phyloP scores from a whole-genome alignment of 2,888 invertebrate genomes.

The Trissolcus japonicus region DNA sequence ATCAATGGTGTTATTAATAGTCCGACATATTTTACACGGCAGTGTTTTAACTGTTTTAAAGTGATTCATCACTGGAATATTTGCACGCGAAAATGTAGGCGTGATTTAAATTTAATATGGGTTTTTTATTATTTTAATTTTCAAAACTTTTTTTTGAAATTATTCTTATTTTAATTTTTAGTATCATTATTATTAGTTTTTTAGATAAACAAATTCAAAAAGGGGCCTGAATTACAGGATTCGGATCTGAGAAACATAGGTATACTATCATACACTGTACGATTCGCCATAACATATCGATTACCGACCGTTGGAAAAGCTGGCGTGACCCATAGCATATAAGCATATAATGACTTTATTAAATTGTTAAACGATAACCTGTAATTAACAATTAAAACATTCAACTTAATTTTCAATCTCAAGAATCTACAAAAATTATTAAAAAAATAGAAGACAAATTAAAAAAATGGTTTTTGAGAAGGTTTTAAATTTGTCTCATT shows the following conservation, averaged over 20 bases:
- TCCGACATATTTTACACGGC: slow-evolving; percentile 53
- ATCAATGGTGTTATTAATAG: slow-evolving; percentile 51
- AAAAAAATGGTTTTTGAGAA: too few species aligned
- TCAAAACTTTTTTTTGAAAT: not conserved
- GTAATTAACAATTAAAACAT: not conserved
- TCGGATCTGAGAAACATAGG: slow-evolving; percentile 41
- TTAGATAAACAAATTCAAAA: slow-evolving; percentile 51
- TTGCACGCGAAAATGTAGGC: not conserved
- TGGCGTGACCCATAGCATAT: slow-evolving; percentile 33
- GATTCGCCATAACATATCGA: slow-evolving; percentile 52
- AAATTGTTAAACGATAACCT: not conserved
- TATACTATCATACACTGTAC: slow-evolving; percentile 33
- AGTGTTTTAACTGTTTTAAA: slow-evolving; percentile 7
- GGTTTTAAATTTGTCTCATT: too few species aligned
- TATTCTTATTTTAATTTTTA: not conserved
- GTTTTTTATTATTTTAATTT: not conserved
- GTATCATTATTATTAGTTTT: slow-evolving; percentile 36
- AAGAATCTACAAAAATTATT: not conserved
- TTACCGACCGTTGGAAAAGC: slow-evolving; percentile 55
- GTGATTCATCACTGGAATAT: not conserved
- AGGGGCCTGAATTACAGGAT: slow-evolving; percentile 52
- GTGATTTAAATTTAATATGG: not conserved
- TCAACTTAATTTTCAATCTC: not conserved
- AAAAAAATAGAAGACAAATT: too few species aligned
- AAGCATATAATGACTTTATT: slow-evolving; percentile 21